phyloP scores from a whole-genome alignment of 2,797 vertebrate genomes.

The Silurus aristotelis region DNA sequence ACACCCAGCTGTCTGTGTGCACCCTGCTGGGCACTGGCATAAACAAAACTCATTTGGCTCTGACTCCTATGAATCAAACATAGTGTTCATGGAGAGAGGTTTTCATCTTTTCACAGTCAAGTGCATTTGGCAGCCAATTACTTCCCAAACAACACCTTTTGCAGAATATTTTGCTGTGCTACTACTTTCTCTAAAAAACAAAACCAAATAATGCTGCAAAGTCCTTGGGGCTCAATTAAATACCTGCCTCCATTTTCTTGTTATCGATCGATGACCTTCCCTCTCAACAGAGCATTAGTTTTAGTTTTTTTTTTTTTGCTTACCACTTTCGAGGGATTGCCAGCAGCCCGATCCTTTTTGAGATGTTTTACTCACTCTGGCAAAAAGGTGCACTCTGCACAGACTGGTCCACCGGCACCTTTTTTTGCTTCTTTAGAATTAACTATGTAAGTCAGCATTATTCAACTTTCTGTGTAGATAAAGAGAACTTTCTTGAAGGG shows the following conservation, averaged over 20 bases:
- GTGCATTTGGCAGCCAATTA: conserved; percentile 73
- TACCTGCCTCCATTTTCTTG: conserved; percentile 50
- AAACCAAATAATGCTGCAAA: conserved; percentile 50
- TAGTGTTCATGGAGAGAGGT: conserved; percentile 59
- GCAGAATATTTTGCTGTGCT: conserved; percentile 62
- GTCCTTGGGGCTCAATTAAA: conserved; percentile 60
- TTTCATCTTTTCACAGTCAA: conserved; percentile 72
- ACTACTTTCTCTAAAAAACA: conserved; percentile 64
- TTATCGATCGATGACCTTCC: conserved; percentile 44
- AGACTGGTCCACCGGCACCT: conserved; percentile 63
- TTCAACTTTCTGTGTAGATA: conserved; percentile 64
- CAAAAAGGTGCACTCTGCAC: conserved; percentile 62
- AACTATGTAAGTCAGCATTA: conserved; percentile 62
- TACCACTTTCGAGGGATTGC: conserved; percentile 38
- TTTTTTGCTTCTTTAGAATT: conserved; percentile 66
- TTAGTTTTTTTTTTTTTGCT: conserved; percentile 24
- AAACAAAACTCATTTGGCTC: conserved; percentile 62
- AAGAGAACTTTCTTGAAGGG: conserved; percentile 34
- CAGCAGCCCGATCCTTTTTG: conserved; percentile 55
- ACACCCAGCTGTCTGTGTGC: conserved; percentile 57
- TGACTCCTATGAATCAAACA: conserved; percentile 58
- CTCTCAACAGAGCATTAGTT: conserved; percentile 47
- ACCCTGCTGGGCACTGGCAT: conserved; percentile 64
- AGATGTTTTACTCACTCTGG: conserved; percentile 54
- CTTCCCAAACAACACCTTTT: conserved; percentile 64